phyloP scores from a whole-genome alignment of 2,888 invertebrate species.

The Pteria penguin region DNA sequence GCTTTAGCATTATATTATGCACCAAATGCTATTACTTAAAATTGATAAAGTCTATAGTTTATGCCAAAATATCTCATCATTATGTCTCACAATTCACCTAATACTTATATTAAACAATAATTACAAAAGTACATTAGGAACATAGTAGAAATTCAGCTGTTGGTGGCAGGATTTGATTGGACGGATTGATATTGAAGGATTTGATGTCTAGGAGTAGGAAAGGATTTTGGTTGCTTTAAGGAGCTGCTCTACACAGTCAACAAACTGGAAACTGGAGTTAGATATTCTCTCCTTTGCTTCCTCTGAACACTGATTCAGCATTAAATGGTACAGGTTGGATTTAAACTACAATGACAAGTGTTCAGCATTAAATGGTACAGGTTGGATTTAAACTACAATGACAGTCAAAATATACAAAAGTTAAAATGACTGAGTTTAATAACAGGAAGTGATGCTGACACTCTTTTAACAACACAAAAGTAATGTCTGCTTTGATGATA shows the following conservation, averaged over 20 bases:
- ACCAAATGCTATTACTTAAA: too few relatives aligned
- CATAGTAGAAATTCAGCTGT: neutral
- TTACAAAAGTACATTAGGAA: too few relatives aligned
- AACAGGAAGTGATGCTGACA: too few relatives aligned
- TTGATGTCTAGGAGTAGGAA: constrained; percentile 74
- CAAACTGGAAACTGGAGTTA: constrained; percentile 70
- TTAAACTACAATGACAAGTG: too few relatives aligned
- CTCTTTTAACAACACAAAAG: too few relatives aligned
- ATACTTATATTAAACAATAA: too few relatives aligned
- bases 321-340: constrained; percentile 77
- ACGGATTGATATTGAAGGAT: neutral
- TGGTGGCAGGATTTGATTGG: neutral
- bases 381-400: constrained; percentile 78
- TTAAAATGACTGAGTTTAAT: too few relatives aligned
- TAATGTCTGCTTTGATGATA: too few relatives aligned
- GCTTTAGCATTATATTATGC: too few relatives aligned
- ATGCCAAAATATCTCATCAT: constrained; percentile 21
- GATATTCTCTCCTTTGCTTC: constrained; percentile 67
- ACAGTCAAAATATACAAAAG: too few relatives aligned
- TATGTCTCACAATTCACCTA: too few relatives aligned
- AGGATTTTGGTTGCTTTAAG: constrained; percentile 74
- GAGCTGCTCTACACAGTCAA: constrained; percentile 74
- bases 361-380: constrained; percentile 73
- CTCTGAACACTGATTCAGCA: constrained; percentile 57
- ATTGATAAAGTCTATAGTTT: too few relatives aligned